Conservation (phyloP, 2,113 vertebrate species). For the Phylloscopus whistleri region DNA sequence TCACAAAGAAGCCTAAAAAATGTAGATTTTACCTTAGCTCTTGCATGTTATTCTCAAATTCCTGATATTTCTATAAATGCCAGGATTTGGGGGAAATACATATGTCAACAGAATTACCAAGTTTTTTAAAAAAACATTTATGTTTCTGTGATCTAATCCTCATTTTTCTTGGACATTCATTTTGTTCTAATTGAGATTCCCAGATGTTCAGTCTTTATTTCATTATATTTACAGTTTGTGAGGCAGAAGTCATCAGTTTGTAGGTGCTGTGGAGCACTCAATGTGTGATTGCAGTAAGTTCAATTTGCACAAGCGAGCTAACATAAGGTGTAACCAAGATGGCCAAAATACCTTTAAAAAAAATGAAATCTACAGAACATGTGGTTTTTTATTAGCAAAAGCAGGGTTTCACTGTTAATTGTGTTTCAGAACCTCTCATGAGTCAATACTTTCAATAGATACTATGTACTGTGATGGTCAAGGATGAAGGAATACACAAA, state of each 20-base stretch:
- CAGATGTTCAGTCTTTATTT: not conserved
- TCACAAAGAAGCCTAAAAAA: not conserved
- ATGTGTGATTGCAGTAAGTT: not conserved
- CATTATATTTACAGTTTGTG: not conserved
- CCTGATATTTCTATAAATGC: not conserved
- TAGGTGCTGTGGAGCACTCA: not conserved
- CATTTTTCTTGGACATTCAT: not conserved
- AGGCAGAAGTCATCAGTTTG: not conserved
- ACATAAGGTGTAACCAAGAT: not conserved
- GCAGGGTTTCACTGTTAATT: not conserved
- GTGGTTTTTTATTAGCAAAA: not conserved
- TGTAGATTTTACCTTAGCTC: not conserved
- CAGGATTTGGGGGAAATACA: fast-evolving
- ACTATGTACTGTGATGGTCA: not conserved
- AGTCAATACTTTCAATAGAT: not conserved
- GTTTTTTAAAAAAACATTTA: not conserved
- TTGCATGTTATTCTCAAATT: not conserved
- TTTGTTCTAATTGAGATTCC: not conserved
- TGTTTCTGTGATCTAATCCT: not conserved
- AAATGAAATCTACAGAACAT: not conserved
- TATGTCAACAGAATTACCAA: not conserved
- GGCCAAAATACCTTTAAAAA: not conserved
- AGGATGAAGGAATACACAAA: not conserved
- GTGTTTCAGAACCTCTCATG: not conserved
- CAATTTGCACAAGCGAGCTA: not conserved